phyloP scores from a whole-genome alignment of 2,888 invertebrate genomes.

The Rutpela maculata region DNA sequence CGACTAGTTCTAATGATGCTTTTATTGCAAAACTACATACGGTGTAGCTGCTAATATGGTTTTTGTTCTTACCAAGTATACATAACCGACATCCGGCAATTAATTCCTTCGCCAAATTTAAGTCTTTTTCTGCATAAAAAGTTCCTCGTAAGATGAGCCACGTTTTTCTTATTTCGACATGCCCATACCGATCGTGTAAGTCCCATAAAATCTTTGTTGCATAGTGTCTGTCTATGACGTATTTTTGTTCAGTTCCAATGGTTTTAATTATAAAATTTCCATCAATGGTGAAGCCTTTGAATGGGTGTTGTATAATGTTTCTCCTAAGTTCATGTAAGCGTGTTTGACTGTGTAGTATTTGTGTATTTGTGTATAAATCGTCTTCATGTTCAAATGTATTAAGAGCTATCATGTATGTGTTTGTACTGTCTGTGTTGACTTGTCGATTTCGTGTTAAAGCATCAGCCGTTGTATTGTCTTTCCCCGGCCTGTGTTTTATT shows the following conservation, averaged over 20 bases:
- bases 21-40: not conserved
- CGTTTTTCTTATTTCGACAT: conserved; percentile 22
- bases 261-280: no score
- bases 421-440: no score
- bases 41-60: not conserved
- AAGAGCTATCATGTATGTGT: no score
- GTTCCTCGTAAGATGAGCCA: conserved; percentile 40
- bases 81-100: conserved; percentile 25
- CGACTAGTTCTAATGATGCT: not conserved
- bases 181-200: conserved; percentile 34
- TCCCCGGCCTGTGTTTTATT: no score
- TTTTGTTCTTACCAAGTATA: conserved; percentile 32
- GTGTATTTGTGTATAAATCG: no score
- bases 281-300: no score
- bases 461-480: no score
- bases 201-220: conserved; percentile 8
- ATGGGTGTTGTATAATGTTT: no score
- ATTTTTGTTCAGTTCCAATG: conserved; percentile 31
- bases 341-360: no score
- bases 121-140: conserved; percentile 23
- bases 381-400: no score
- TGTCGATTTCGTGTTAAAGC: no score
- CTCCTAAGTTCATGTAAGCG: no score
- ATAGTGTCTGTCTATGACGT: conserved; percentile 17
- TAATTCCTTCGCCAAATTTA: conserved; percentile 12